phyloP scores from a whole-genome alignment of 1,140 invertebrate genomes.

The Neodiprion pinetum region DNA sequence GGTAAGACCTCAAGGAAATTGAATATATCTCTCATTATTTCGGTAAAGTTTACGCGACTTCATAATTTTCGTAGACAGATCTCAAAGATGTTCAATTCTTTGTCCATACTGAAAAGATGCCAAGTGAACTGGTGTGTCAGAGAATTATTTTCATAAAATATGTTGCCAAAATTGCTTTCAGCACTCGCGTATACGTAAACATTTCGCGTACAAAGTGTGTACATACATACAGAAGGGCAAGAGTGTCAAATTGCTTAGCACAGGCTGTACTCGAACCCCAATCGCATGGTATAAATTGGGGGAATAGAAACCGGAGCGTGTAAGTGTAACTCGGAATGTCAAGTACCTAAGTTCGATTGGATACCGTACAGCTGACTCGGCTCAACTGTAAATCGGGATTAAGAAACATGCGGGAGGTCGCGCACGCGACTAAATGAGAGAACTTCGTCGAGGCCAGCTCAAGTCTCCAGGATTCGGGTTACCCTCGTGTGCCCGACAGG shows the following conservation, averaged over 20 bases:
- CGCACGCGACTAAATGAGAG: background rate
- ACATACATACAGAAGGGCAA: too few species aligned
- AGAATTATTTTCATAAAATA: too few species aligned
- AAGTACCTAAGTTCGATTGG: background rate
- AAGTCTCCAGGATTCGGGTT: slow-evolving; percentile 1
- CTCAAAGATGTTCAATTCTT: too few species aligned
- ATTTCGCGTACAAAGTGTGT: too few species aligned
- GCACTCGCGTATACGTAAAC: too few species aligned
- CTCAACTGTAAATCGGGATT: slow-evolving; percentile 2
- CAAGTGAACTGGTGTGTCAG: too few species aligned
- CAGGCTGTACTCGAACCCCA: background rate
- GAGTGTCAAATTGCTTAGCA: background rate
- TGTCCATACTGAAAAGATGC: too few species aligned
- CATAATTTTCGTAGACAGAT: too few species aligned
- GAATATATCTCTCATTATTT: too few species aligned
- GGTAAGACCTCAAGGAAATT: too few species aligned
- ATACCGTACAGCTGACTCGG: background rate
- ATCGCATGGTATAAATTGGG: background rate
- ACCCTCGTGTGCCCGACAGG: background rate
- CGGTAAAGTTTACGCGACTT: too few species aligned
- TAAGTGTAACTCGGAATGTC: background rate
- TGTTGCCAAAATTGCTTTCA: too few species aligned
- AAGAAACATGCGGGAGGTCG: slow-evolving; percentile 1
- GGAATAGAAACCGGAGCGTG: background rate
- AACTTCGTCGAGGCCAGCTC: slow-evolving; percentile 1